These are phyloP conservation scores for Heteromyza rotundicornis DNA, from an alignment of 2,888 invertebrate genomes.

Conservation along the genomic window DNA sequence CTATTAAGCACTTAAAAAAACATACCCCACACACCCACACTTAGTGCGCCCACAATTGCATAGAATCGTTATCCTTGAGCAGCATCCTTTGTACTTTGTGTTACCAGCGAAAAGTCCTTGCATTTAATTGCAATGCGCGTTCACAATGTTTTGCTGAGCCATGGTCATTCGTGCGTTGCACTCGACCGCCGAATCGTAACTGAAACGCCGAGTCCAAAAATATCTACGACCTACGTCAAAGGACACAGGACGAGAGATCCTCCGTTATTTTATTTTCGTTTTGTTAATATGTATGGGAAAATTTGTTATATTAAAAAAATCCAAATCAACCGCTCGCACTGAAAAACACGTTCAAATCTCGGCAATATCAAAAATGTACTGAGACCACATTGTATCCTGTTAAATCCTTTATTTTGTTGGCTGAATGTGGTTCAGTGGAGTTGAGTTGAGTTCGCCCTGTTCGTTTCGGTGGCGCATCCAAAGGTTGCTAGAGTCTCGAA, in stretches of 20 bases:
- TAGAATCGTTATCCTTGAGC: conserved; percentile 10
- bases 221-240: background rate
- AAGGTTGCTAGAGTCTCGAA: too few species aligned
- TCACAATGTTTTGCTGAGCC: conserved; percentile 27
- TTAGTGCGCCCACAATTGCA: background rate
- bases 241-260: background rate
- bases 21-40: background rate
- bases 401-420: conserved; percentile 45
- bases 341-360: conserved; percentile 45
- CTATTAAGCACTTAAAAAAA: background rate
- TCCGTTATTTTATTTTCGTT: conserved; percentile 11
- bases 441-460: too few species aligned
- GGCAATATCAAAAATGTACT: conserved; percentile 49
- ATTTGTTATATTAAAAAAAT: too few species aligned
- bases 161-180: conserved; percentile 32
- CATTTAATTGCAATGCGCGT: conserved; percentile 7
- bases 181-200: conserved; percentile 41
- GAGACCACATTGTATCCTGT: conserved; percentile 45
- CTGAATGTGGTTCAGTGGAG: background rate
- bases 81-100: background rate
- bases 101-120: background rate
- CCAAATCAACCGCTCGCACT: background rate
- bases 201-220: conserved; percentile 30
- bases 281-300: too few species aligned
- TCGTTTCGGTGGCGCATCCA: too few species aligned